Evolutionary conservation across 2,797 vertebrate species (phyloP).

Genomic region (Eutrigla gurnardus): DNA sequence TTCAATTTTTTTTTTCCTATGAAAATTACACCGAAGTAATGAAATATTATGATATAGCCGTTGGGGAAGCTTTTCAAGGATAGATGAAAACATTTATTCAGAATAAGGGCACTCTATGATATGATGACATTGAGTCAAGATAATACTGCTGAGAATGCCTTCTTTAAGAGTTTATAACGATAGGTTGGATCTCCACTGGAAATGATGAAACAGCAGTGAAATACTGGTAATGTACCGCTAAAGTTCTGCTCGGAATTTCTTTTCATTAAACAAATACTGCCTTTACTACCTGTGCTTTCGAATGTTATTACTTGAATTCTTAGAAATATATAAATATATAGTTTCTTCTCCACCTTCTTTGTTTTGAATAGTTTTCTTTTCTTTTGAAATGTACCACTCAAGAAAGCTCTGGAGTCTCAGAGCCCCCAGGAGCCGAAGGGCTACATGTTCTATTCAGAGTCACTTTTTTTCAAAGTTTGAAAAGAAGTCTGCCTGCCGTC

Average conservation of each 20-base stretch:
- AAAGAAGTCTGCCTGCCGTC: slow-evolving; percentile 59
- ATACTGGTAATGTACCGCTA: slow-evolving; percentile 56
- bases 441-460: slow-evolving; percentile 67
- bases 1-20: slow-evolving; percentile 57
- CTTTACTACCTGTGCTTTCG: slow-evolving; percentile 43
- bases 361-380: slow-evolving; percentile 39
- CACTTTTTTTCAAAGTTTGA: slow-evolving; percentile 62
- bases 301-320: slow-evolving; percentile 43
- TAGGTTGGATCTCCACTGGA: slow-evolving; percentile 60
- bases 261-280: slow-evolving; percentile 46
- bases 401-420: slow-evolving; percentile 47
- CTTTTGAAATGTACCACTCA: slow-evolving; percentile 55
- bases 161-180: slow-evolving; percentile 61
- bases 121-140: slow-evolving; percentile 73
- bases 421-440: slow-evolving; percentile 58
- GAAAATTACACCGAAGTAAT: slow-evolving; percentile 74
- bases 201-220: slow-evolving; percentile 76
- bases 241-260: slow-evolving; percentile 40
- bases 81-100: slow-evolving; percentile 73
- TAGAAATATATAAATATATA: slow-evolving; percentile 4
- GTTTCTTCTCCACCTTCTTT: slow-evolving; percentile 33
- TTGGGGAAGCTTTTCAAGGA: slow-evolving; percentile 71
- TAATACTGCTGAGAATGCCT: slow-evolving; percentile 68
- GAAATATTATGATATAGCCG: slow-evolving; percentile 73
- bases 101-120: slow-evolving; percentile 62